Conservation (phyloP, 2,113 vertebrate genomes). For the Callopanchax toddi region DNA sequence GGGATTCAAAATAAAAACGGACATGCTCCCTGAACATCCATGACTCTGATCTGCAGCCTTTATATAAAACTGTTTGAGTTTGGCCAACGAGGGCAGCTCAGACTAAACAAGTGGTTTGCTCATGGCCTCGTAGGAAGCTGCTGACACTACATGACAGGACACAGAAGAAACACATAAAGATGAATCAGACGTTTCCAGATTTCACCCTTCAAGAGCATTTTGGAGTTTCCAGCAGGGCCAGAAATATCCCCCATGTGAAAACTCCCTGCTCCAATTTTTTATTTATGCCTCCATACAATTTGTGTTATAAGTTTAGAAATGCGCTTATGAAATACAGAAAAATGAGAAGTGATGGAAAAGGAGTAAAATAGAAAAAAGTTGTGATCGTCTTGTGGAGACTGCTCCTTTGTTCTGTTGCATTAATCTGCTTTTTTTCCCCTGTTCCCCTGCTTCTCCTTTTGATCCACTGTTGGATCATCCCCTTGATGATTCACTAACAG, state of each 20-base stretch:
- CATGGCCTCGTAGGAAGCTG: slow-evolving; percentile 30
- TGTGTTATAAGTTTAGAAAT: background rate
- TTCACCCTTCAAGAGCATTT: slow-evolving; percentile 15
- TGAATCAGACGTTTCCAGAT: slow-evolving; percentile 36
- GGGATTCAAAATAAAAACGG: slow-evolving; percentile 52
- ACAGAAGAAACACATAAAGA: slow-evolving; percentile 31
- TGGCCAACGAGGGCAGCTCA: slow-evolving; percentile 27
- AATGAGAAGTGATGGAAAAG: background rate
- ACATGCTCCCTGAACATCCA: slow-evolving; percentile 39
- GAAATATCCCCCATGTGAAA: background rate
- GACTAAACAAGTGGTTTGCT: slow-evolving; percentile 70
- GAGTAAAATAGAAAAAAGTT: slow-evolving; percentile 40
- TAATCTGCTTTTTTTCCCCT: slow-evolving; percentile 68
- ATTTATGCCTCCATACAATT: slow-evolving; percentile 15
- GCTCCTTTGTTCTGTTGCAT: slow-evolving; percentile 73
- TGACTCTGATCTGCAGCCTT: slow-evolving; percentile 33
- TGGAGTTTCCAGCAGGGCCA: slow-evolving; percentile 10
- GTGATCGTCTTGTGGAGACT: slow-evolving; percentile 62
- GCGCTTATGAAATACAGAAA: background rate
- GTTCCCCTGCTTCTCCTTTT: slow-evolving; percentile 71
- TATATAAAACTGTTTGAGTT: slow-evolving; percentile 37
- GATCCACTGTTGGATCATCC: slow-evolving; percentile 79
- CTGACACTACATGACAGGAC: slow-evolving; percentile 23
- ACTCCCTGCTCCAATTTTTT: background rate
- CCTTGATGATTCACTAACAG: slow-evolving; percentile 80